Base-by-base conservation (phyloP, 2,797 vertebrate genomes). In the Arctocebus calabarensis region DNA sequence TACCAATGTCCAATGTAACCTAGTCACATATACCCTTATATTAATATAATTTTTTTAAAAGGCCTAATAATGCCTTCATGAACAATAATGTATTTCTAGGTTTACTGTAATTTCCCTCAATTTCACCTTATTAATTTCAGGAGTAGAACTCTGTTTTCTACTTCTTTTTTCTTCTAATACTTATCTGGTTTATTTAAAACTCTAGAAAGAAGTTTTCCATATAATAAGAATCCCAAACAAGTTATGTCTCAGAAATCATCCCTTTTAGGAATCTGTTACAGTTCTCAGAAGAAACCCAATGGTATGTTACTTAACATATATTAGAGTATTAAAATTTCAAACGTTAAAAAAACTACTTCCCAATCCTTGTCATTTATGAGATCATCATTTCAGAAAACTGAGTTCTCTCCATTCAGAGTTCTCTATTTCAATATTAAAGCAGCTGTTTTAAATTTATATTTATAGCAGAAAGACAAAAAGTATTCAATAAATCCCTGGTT, bases 281-380 rank as follows among this genome's bases (percentile, higher is more conserved):
- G 7, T 74, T 13, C 43, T 68, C 32, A 88, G 45, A 27, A 94
- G 34, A 83, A 89, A 91, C 6, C 4, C 43, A 93, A 29, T 52
- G 57, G 5, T 34, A 43, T 57, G 27, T 55, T 81, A 48, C 22
- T 84, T 90, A 62, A 71, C 61, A 9, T 43, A 13, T 57, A 74
- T 71, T 29, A 75, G n/a, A 93, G n/a, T 84, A 55, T 57, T 32
- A 32, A 32, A 82, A 86, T 78, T 73, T 83, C 16, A 62, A 92
- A 88, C 88, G 22, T 94, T 48, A 88, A 90, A 94, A 94, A 88
- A 34, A 45, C 40, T 73, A 85, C 48, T 78, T 95, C 43, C 23
- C 16, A 93, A 19, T 62, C 86, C 37, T 25, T 92, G 20, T 90
- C 34, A 45, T 74, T 94, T 71, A 75, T 3, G 91, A 77, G 27